A percentile compares a stretch with the other conserved stretches of the same genome.
phyloP scores from a whole-genome alignment of 1,140 invertebrate species.

The Euwallacea fornicatus region DNA sequence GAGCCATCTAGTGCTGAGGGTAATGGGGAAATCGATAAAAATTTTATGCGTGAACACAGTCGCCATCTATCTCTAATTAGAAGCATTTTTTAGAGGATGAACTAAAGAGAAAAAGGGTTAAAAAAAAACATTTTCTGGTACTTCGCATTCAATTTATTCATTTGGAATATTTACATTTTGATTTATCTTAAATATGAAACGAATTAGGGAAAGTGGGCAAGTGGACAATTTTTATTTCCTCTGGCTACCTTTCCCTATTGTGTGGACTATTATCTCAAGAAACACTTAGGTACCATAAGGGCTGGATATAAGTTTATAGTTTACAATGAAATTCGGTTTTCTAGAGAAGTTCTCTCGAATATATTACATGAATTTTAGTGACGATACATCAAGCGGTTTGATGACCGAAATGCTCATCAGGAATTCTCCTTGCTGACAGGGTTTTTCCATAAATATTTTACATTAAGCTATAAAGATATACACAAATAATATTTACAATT shows the following conservation, averaged over 20 bases:
- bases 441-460: conserved; percentile 43
- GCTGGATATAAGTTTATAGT: conserved; percentile 33
- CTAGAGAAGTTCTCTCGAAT: conserved; percentile 52
- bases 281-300: conserved; percentile 10
- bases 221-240: neutral
- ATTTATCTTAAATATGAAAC: neutral
- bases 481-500: conserved; percentile 42
- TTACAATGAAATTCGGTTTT: conserved; percentile 53
- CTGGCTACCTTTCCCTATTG: too few species aligned
- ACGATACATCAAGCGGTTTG: conserved; percentile 45
- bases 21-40: too few species aligned
- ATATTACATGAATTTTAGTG: conserved; percentile 48
- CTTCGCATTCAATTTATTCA: conserved; percentile 1
- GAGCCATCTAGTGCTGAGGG: too few species aligned
- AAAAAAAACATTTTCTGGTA: neutral
- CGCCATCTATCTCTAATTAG: too few species aligned
- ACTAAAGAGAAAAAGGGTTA: too few species aligned
- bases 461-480: conserved; percentile 52
- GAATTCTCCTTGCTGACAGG: neutral
- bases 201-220: neutral
- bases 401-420: conserved; percentile 14
- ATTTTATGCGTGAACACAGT: too few species aligned
- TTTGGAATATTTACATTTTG: conserved; percentile 3
- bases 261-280: too few species aligned
- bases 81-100: too few species aligned